A percentile compares a stretch with the other conserved stretches of the same genome.
phyloP scores from a whole-genome alignment of 2,888 invertebrate genomes.

The Drosophila greeni region DNA sequence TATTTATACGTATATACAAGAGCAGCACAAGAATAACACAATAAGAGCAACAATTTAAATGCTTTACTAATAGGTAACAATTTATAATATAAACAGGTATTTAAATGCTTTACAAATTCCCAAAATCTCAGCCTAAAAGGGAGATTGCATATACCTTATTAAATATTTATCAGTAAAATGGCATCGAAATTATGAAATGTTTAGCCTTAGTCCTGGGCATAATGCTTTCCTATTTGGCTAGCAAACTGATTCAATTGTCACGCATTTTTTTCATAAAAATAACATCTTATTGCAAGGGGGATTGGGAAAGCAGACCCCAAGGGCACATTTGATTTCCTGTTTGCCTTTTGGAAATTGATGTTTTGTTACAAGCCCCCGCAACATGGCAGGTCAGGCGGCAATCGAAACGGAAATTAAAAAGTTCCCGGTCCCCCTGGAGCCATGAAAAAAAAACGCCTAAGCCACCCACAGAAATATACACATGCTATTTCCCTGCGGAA shows the following conservation, averaged over 20 bases:
- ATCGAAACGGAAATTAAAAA: constrained; percentile 61
- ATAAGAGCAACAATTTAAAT: neutral
- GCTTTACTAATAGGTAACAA: neutral
- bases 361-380: constrained; percentile 23
- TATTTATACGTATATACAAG: neutral
- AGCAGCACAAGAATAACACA: neutral
- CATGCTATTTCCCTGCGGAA: neutral
- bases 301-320: constrained; percentile 3
- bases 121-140: too few species aligned
- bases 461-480: neutral
- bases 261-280: neutral
- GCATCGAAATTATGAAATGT: neutral
- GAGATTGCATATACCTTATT: too few species aligned
- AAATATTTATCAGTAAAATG: too few species aligned
- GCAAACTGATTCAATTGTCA: constrained; percentile 23
- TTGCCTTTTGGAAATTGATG: constrained; percentile 24
- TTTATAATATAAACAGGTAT: neutral
- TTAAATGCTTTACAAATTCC: too few species aligned
- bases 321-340: constrained; percentile 35
- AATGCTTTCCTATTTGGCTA: neutral
- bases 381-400: constrained; percentile 3
- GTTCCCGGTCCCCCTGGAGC: constrained; percentile 2
- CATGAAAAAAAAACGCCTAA: neutral
- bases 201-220: too few species aligned
- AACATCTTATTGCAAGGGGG: neutral